Percentiles rank a stretch among this genome's conserved stretches.
Evolutionary conservation across 2,113 vertebrate genomes (phyloP).

Genomic region (Pan troglodytes): NHGRI_mPanTro3-v2.1_pri NC_072409.2:91870001-91870500

Average conservation of each 20-base stretch:
- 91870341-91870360: neutral
- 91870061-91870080: neutral
- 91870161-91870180: neutral
- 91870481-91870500: conserved; percentile 54
- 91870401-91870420: neutral
- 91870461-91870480: conserved; percentile 53
- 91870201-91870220: neutral
- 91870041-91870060: neutral
- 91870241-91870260: neutral
- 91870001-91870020: neutral
- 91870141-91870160: neutral
- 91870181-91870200: neutral
- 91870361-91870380: conserved; percentile 43
- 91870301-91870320: neutral
- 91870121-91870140: neutral
- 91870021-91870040: neutral
- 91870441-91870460: conserved; percentile 44
- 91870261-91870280: neutral
- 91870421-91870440: conserved; percentile 51
- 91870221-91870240: neutral
- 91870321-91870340: neutral
- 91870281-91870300: neutral
- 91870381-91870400: conserved; percentile 47
- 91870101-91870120: neutral
- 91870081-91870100: neutral